phyloP scores from a whole-genome alignment of 2,797 vertebrate genomes.

The Fundulus diaphanus region DNA sequence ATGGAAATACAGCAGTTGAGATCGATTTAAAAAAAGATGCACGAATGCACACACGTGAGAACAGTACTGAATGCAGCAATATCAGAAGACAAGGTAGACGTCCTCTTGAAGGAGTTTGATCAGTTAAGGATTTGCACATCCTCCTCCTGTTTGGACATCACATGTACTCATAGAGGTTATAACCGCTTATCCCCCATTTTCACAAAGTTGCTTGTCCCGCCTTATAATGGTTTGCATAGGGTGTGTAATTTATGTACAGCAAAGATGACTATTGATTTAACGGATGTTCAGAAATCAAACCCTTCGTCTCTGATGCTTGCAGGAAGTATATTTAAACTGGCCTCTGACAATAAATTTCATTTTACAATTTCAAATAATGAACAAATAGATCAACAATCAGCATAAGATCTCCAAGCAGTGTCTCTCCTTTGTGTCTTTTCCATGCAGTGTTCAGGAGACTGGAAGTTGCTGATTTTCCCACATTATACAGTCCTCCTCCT shows the following conservation, averaged over 20 bases:
- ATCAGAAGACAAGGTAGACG: slow-evolving; percentile 65
- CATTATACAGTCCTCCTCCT: slow-evolving; percentile 50
- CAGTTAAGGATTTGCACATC: slow-evolving; percentile 38
- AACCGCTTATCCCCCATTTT: slow-evolving; percentile 23
- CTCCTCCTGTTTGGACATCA: slow-evolving; percentile 47
- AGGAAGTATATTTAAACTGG: slow-evolving; percentile 65
- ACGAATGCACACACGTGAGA: slow-evolving; percentile 32
- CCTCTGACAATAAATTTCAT: slow-evolving; percentile 65
- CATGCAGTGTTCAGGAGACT: slow-evolving; percentile 71
- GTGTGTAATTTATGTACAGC: slow-evolving; percentile 73
- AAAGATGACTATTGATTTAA: slow-evolving; percentile 56
- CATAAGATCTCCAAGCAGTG: slow-evolving; percentile 38
- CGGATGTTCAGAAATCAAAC: slow-evolving; percentile 65
- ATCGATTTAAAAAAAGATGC: slow-evolving; percentile 38
- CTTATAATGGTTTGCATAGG: slow-evolving; percentile 78
- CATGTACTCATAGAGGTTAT: slow-evolving; percentile 26
- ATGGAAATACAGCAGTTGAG: slow-evolving; percentile 60
- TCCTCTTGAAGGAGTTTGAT: slow-evolving; percentile 59
- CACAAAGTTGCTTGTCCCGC: slow-evolving; percentile 52
- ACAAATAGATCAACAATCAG: slow-evolving; percentile 50
- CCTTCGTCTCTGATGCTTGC: slow-evolving; percentile 56
- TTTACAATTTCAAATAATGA: slow-evolving; percentile 66
- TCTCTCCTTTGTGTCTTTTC: slow-evolving; percentile 52
- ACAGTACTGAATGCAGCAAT: slow-evolving; percentile 71
- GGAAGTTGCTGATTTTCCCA: slow-evolving; percentile 61